Percentiles rank a stretch among this genome's conserved stretches.
These are phyloP conservation scores for Ruditapes philippinarum DNA, from an alignment of 1,140 invertebrate species.

Conservation along the genomic window DNA sequence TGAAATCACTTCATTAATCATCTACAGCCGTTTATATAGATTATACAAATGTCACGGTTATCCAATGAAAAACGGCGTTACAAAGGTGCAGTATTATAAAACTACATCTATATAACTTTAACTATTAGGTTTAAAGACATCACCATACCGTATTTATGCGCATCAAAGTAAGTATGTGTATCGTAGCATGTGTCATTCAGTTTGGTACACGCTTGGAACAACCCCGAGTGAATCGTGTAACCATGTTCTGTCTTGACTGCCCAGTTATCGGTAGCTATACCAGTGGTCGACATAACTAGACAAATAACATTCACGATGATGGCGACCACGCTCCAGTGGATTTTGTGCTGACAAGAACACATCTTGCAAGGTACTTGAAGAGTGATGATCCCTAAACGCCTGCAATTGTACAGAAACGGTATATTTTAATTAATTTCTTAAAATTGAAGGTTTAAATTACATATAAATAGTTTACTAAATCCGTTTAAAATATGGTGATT, in stretches of 20 bases:
- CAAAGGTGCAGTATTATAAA: too few relatives aligned
- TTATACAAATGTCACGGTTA: too few relatives aligned
- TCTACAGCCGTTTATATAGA: too few relatives aligned
- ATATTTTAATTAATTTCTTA: too few relatives aligned
- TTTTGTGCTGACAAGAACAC: slow-evolving; percentile 61
- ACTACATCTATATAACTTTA: too few relatives aligned
- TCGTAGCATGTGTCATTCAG: slow-evolving; percentile 58
- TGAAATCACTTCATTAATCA: too few relatives aligned
- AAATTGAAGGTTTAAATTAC: too few relatives aligned
- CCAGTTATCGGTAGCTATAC: slow-evolving; percentile 39
- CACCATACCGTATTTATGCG: slow-evolving; percentile 22
- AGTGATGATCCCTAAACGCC: slow-evolving; percentile 13
- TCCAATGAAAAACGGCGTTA: too few relatives aligned
- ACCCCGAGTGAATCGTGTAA: slow-evolving; percentile 17
- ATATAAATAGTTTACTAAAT: too few relatives aligned
- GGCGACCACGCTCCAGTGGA: slow-evolving; percentile 58
- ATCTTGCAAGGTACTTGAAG: slow-evolving; percentile 2
- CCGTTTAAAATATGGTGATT: too few relatives aligned
- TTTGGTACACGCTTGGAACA: slow-evolving; percentile 37
- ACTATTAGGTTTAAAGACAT: too few relatives aligned
- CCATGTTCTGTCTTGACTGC: slow-evolving; percentile 41
- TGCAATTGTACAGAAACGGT: neutral
- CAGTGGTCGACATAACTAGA: slow-evolving; percentile 17
- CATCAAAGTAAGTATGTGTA: slow-evolving; percentile 45
- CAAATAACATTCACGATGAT: slow-evolving; percentile 22